Base-by-base conservation (phyloP, 2,888 invertebrate genomes). In the Lingula anatina region DNA sequence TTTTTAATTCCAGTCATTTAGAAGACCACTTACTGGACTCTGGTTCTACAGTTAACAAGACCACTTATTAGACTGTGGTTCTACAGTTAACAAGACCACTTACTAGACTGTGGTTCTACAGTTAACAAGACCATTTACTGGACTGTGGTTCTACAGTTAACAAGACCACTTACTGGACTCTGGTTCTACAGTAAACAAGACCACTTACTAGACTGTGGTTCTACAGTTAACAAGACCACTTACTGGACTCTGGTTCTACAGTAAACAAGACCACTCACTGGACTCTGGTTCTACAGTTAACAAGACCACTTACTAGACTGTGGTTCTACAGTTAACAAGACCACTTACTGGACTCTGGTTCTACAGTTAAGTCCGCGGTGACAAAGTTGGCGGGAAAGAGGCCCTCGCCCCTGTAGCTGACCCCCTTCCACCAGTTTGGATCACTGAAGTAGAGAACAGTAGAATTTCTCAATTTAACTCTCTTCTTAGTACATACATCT, bases 11-110 rank as follows among this genome's bases (percentile, higher is more conserved):
- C n/a, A n/a, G n/a, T n/a, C n/a, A n/a, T n/a, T n/a, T n/a, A n/a
- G n/a, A n/a, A n/a, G n/a, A n/a, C n/a, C n/a, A n/a, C n/a, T n/a
- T n/a, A n/a, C n/a, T 31, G 35, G 9, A 31, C 35, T 15, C 15
- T 15, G 9, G 9, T 27, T 2, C 54, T n/a, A n/a, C n/a, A n/a
- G n/a, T n/a, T n/a, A n/a, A n/a, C n/a, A n/a, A n/a, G n/a, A n/a
- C n/a, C n/a, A n/a, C 78, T 92, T 92, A 97, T 99, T 99, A 99
- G 99, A 99, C 80, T 99, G 97, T n/a, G n/a, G n/a, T n/a, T n/a
- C n/a, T n/a, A n/a, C n/a, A n/a, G n/a, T n/a, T n/a, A n/a, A n/a
- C n/a, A n/a, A n/a, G n/a, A n/a, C n/a, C n/a, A n/a, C n/a, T n/a
- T n/a, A n/a, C n/a, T n/a, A n/a, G n/a, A n/a, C n/a, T n/a, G n/a